phyloP scores from a whole-genome alignment of 64 coral and sea anemone genomes.

The Catalaphyllia jardinei region DNA sequence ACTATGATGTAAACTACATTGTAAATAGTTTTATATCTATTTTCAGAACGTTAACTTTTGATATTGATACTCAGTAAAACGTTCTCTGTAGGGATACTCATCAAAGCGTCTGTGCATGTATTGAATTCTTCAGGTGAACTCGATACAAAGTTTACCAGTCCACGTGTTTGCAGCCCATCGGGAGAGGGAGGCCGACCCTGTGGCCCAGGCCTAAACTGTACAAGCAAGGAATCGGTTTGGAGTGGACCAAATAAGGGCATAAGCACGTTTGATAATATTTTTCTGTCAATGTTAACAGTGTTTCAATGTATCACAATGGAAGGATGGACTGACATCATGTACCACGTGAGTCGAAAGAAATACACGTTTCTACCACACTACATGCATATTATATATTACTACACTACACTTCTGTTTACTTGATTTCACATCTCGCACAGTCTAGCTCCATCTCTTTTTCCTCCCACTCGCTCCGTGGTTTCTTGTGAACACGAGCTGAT shows the following conservation, averaged over 20 bases:
- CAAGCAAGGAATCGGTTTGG: constrained; percentile 54
- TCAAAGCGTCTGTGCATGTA: neutral
- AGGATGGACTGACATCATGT: constrained; percentile 99
- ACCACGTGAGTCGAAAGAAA: constrained; percentile 74
- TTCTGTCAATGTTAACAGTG: constrained; percentile 94
- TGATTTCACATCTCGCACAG: no score
- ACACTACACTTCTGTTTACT: no score
- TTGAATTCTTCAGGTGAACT: constrained; percentile 55
- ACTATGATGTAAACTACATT: no score
- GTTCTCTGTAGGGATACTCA: no score
- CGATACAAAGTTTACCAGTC: constrained; percentile 33
- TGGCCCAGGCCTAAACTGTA: constrained; percentile 34
- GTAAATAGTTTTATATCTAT: no score
- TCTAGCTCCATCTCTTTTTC: neutral
- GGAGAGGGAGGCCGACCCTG: constrained; percentile 53
- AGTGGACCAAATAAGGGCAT: constrained; percentile 87
- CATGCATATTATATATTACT: no score
- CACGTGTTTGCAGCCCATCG: constrained; percentile 68
- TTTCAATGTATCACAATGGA: constrained; percentile 99
- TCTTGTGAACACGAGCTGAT: no score
- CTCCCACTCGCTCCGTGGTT: neutral
- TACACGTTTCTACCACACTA: neutral
- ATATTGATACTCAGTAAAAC: no score
- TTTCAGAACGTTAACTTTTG: no score
- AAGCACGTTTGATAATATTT: constrained; percentile 99